These are phyloP conservation scores for Ricordea florida DNA, from an alignment of 92 coral and sea anemone species.

Conservation along the genomic window DNA sequence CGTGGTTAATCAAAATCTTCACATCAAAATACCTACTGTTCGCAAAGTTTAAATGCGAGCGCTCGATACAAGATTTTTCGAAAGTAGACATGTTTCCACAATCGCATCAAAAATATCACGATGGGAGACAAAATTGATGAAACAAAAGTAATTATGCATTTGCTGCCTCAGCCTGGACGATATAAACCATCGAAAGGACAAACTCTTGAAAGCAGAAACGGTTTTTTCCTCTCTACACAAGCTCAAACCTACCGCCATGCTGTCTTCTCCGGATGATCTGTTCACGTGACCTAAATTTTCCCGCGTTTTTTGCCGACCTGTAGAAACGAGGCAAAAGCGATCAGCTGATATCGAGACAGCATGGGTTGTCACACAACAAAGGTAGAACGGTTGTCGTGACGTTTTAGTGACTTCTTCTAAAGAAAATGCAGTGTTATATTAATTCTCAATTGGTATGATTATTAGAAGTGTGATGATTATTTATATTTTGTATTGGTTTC, in stretches of 20 bases:
- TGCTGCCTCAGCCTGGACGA: neutral
- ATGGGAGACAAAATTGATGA: too few species aligned
- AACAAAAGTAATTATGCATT: too few species aligned
- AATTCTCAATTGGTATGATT: too few species aligned
- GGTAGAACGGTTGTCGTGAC: neutral
- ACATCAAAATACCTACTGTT: too few species aligned
- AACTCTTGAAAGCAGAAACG: neutral
- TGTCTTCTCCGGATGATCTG: constrained; percentile 71
- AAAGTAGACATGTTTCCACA: neutral
- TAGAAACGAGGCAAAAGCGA: constrained; percentile 13
- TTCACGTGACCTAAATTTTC: constrained; percentile 97
- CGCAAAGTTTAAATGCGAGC: too few species aligned
- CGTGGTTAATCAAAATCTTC: too few species aligned
- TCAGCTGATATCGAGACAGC: neutral
- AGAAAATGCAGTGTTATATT: too few species aligned
- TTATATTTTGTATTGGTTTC: too few species aligned
- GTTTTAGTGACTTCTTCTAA: too few species aligned
- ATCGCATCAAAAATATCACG: neutral
- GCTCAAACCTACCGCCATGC: constrained; percentile 90
- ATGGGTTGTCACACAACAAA: neutral
- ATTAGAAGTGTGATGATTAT: too few species aligned
- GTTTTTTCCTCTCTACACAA: neutral
- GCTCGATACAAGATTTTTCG: too few species aligned
- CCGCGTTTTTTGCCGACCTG: constrained; percentile 69
- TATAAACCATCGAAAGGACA: neutral